Percentiles rank a stretch among this genome's conserved stretches.
phyloP scores from a whole-genome alignment of 1,140 invertebrate species.

The Ceratina calcarata region DNA sequence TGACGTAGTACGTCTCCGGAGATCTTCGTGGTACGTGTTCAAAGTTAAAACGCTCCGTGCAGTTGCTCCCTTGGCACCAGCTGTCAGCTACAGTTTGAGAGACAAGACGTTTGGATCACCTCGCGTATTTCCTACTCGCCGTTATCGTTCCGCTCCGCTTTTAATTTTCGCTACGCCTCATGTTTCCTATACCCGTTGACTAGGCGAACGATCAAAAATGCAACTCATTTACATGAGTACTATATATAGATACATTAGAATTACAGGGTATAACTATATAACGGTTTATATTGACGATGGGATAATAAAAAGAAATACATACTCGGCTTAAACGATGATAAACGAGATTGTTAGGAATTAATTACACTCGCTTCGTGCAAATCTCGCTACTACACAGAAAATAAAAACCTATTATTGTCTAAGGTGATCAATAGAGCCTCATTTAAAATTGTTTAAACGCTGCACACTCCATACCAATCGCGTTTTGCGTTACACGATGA shows the following conservation, averaged over 20 bases:
- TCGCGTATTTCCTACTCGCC: slow-evolving; percentile 42
- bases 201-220: slow-evolving; percentile 3
- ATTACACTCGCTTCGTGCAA: neutral
- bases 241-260: too few relatives aligned
- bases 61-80: slow-evolving; percentile 35
- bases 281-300: too few relatives aligned
- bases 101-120: slow-evolving; percentile 26
- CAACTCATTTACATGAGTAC: slow-evolving; percentile 11
- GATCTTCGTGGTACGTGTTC: slow-evolving; percentile 49
- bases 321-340: neutral
- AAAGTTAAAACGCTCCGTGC: slow-evolving; percentile 44
- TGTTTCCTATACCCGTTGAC: neutral
- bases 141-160: slow-evolving; percentile 11
- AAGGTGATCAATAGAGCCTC: too few relatives aligned
- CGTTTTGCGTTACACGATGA: slow-evolving; percentile 40
- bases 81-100: slow-evolving; percentile 47
- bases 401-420: neutral
- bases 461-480: neutral
- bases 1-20: slow-evolving; percentile 56
- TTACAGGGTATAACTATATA: too few relatives aligned
- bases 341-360: neutral
- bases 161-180: neutral
- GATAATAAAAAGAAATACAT: slow-evolving; percentile 2
- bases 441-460: neutral
- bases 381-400: neutral